Evolutionary conservation across 2,888 invertebrate genomes (phyloP), one percentile per base, ranked within the genome.

Genomic region (Conus canariensis): DNA sequence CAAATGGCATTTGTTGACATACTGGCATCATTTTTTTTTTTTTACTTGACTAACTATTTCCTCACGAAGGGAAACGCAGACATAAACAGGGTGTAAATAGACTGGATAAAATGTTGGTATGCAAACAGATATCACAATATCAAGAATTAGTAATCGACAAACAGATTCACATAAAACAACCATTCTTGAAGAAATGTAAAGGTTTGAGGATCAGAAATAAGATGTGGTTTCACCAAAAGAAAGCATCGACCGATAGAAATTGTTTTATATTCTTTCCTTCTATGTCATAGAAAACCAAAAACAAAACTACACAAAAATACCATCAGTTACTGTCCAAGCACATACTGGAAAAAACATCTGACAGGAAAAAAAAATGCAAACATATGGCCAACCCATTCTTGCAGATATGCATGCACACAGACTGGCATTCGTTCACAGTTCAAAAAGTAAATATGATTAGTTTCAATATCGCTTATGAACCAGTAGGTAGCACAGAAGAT

Each of bases 401-500:
- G 60, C 74, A 74, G 9, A 82, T 45, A 82, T 30, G 25, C 82
- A 82, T 30, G 25, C 82, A 82, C 82, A 45, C 82, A 82, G 45
- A 82, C 82, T 77, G 25, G 12, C 30, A 58, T 22, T 45, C 58
- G 3, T 45, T n/a, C 45, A 56, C 16, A 85, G 56, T 64, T 64
- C 60, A 64, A 4, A 10, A 14, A 16, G 60, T 64, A 64, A 64
- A 64, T 16, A 45, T 45, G 45, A 45, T 45, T 45, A 45, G 45
- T 45, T 45, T 45, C 45, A 45, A 45, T 45, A 45, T 4, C 45
- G 3, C 45, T 2, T 45, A 45, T 45, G 45, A 45, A 45, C 45
- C 45, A 45, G 45, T 45, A 45, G 45, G 45, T 45, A 45, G 45
- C 45, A 45, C 45, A 4, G 45, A 45, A 45, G 45, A 45, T 2